Percentiles rank a stretch among this genome's conserved stretches.
Evolutionary conservation across 2,797 vertebrate genomes (phyloP).

Genomic region (Crotalus adamanteus): DNA sequence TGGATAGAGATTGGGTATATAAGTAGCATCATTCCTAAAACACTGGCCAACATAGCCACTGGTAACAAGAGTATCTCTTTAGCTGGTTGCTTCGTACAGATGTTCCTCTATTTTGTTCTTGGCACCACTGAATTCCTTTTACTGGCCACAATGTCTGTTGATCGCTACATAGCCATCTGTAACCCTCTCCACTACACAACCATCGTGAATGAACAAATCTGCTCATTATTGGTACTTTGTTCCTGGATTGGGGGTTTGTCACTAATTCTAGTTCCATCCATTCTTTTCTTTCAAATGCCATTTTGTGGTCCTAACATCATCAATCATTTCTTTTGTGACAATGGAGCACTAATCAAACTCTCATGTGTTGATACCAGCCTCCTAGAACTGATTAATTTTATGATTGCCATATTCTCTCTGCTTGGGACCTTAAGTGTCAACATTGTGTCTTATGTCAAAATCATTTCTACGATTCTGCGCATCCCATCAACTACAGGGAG

Average conservation of each 20-base stretch:
- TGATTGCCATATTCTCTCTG: not conserved
- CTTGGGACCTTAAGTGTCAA: not conserved
- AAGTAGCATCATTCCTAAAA: slow-evolving; percentile 41
- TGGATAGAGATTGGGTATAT: slow-evolving; percentile 58
- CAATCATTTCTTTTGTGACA: not conserved
- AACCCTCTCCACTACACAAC: not conserved
- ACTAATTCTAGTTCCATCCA: not conserved
- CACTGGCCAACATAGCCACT: slow-evolving; percentile 48
- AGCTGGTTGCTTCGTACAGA: slow-evolving; percentile 48
- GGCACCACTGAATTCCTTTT: not conserved
- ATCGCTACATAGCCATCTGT: not conserved
- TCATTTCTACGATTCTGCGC: not conserved
- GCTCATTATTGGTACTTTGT: slow-evolving; percentile 15
- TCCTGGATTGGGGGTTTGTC: slow-evolving; percentile 36
- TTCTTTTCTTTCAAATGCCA: not conserved
- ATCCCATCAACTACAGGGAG: not conserved
- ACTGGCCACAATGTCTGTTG: not conserved
- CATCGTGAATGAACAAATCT: slow-evolving; percentile 8
- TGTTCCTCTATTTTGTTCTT: slow-evolving; percentile 48
- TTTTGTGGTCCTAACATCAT: not conserved
- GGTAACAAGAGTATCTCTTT: slow-evolving; percentile 50
- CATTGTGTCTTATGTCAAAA: not conserved
- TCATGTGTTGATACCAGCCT: not conserved
- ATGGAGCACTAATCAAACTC: not conserved
- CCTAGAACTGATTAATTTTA: not conserved